A percentile compares a stretch with the other conserved stretches of the same genome.
phyloP scores from a whole-genome alignment of 2,888 invertebrate species.

The Stegophylla sp. region DNA sequence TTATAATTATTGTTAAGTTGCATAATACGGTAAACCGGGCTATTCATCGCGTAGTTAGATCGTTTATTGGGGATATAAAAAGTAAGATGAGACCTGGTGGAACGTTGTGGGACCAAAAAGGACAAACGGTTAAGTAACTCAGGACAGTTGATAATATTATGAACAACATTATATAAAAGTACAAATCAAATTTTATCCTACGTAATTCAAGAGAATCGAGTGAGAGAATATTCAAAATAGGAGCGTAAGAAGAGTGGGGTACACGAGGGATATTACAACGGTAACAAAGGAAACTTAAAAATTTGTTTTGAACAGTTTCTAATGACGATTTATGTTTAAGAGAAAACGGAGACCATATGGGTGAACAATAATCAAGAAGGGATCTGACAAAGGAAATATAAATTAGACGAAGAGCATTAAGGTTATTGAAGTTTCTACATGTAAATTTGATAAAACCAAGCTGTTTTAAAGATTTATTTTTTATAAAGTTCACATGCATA shows the following conservation, averaged over 20 bases:
- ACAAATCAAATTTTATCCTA: too few species aligned
- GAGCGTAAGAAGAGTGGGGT: background rate
- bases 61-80: background rate
- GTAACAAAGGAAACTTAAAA: slow-evolving; percentile 6
- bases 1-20: background rate
- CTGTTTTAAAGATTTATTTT: too few species aligned
- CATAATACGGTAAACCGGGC: background rate
- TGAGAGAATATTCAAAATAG: background rate
- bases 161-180: too few species aligned
- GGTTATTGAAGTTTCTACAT: too few species aligned
- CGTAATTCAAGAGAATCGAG: background rate
- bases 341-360: background rate
- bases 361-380: slow-evolving; percentile 7
- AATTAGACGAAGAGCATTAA: too few species aligned
- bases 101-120: too few species aligned
- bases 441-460: too few species aligned
- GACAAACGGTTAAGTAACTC: too few species aligned
- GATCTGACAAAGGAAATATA: background rate
- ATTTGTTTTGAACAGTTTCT: background rate
- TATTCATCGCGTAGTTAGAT: background rate
- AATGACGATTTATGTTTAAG: background rate
- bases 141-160: too few species aligned
- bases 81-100: background rate
- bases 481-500: too few species aligned
- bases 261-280: background rate